phyloP scores from a whole-genome alignment of 1,140 invertebrate species.

The Rhopalosiphum padi region DNA sequence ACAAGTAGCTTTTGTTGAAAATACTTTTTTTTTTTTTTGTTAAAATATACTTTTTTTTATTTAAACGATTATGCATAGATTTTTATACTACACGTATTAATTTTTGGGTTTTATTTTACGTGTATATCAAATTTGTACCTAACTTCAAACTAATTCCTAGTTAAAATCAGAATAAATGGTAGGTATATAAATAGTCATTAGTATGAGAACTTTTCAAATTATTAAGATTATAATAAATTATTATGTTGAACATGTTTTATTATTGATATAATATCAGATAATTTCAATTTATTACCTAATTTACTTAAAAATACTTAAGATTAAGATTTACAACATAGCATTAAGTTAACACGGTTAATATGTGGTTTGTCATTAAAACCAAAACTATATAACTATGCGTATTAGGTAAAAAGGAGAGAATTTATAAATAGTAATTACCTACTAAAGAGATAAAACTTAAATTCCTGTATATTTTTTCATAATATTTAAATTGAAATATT shows the following conservation, averaged over 20 bases:
- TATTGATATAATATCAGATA: too few relatives aligned
- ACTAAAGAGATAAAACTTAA: neutral
- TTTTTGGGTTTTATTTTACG: neutral
- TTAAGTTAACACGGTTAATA: too few relatives aligned
- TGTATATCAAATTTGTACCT: neutral
- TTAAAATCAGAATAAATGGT: neutral
- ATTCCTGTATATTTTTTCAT: neutral
- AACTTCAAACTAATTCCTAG: neutral
- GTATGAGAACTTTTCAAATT: neutral
- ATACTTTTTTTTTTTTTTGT: neutral
- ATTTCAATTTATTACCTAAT: too few relatives aligned
- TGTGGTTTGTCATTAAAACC: too few relatives aligned
- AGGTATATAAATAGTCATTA: neutral
- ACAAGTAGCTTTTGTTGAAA: neutral
- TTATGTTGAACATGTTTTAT: too few relatives aligned
- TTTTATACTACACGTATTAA: neutral
- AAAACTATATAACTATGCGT: too few relatives aligned
- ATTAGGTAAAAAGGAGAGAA: too few relatives aligned
- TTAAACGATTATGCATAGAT: neutral
- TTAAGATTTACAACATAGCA: too few relatives aligned
- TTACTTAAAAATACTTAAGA: too few relatives aligned
- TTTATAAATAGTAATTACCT: too few relatives aligned
- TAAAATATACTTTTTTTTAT: neutral
- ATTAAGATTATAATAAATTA: too few relatives aligned
- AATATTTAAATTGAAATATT: neutral